Evolutionary conservation across 2,113 vertebrate genomes (phyloP).

Genomic region (Cavia porcellus): DNA sequence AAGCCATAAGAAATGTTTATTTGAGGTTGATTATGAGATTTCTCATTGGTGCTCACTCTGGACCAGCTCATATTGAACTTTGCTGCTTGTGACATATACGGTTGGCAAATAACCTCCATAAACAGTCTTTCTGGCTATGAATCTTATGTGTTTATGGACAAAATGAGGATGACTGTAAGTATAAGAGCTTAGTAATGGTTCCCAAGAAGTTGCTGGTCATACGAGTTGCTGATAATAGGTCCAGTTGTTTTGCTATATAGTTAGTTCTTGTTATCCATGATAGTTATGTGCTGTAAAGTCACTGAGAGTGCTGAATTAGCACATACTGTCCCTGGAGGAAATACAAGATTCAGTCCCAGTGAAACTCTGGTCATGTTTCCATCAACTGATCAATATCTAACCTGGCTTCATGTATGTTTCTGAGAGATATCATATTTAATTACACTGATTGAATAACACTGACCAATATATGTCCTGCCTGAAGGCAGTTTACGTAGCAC

Average conservation of each 20-base stretch:
- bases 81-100: neutral
- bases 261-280: neutral
- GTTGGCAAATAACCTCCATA: neutral
- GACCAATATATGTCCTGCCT: neutral
- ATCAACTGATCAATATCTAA: neutral
- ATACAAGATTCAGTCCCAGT: neutral
- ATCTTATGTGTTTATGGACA: neutral
- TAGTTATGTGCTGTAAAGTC: neutral
- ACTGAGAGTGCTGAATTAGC: neutral
- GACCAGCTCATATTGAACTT: neutral
- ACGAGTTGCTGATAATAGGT: neutral
- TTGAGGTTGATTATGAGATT: neutral
- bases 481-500: neutral
- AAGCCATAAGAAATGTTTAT: neutral
- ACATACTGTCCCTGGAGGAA: neutral
- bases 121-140: neutral
- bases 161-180: neutral
- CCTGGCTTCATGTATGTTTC: conserved; percentile 2
- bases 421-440: neutral
- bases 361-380: neutral
- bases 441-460: neutral
- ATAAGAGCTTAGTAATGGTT: neutral
- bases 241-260: neutral
- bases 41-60: neutral
- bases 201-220: neutral